These are phyloP conservation scores for Amphiduros pacificus DNA, from an alignment of 2,888 invertebrate species.

Conservation along the genomic window DNA sequence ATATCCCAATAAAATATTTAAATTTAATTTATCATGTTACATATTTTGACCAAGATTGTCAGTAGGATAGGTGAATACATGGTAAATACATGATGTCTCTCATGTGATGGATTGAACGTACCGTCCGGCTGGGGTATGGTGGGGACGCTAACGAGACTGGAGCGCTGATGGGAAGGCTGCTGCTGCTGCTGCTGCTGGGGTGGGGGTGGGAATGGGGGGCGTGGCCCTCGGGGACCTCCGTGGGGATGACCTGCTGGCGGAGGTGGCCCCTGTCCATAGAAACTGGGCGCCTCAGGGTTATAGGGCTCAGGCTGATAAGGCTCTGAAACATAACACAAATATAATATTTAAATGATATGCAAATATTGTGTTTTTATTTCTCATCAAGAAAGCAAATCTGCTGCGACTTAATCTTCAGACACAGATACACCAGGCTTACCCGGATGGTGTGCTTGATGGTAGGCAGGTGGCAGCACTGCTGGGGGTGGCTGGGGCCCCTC, in stretches of 20 bases:
- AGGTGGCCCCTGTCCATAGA: constrained; percentile 2
- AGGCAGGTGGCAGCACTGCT: neutral
- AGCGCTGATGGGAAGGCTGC: constrained; percentile 19
- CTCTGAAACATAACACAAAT: no score
- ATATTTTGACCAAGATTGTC: no score
- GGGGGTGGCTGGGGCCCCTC: constrained; percentile 1
- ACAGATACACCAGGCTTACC: constrained; percentile 1
- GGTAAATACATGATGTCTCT: no score
- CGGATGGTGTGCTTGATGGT: neutral
- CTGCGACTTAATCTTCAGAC: neutral
- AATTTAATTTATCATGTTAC: no score
- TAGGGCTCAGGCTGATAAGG: constrained; percentile 20
- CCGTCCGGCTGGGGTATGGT: constrained; percentile 27
- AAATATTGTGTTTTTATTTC: no score
- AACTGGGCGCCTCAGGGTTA: constrained; percentile 24
- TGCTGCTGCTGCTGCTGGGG: neutral
- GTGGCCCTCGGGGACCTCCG: no score
- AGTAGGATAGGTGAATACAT: no score
- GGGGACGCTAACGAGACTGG: constrained; percentile 33
- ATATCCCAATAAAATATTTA: no score
- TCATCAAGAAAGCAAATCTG: no score
- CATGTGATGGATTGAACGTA: no score
- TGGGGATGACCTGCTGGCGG: no score
- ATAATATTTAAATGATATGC: no score
- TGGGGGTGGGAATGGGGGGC: constrained; percentile 1